Conservation (phyloP, 2,113 vertebrate species). For the Trogon melanurus region DNA sequence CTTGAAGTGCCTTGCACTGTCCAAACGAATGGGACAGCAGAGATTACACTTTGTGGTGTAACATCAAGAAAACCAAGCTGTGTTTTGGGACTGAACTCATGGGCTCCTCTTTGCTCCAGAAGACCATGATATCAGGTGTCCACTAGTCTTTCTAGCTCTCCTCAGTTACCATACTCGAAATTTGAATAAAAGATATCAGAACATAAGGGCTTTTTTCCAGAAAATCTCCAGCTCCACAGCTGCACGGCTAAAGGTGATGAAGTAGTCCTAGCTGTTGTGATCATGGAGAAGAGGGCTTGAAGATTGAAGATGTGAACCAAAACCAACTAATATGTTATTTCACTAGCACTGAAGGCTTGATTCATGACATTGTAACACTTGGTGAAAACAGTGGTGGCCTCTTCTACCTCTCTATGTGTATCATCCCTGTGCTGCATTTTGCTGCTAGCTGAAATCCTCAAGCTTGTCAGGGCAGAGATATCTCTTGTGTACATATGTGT, state of each 20-base stretch:
- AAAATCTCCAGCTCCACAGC: rapidly evolving
- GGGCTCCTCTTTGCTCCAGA: background rate
- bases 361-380: background rate
- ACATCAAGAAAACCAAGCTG: background rate
- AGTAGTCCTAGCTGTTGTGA: background rate
- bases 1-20: background rate
- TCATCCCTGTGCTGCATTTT: background rate
- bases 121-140: background rate
- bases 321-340: background rate
- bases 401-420: background rate
- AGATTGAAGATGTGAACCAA: background rate
- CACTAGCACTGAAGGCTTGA: background rate
- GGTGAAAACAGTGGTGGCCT: background rate
- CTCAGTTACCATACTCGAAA: background rate
- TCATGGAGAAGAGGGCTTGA: background rate
- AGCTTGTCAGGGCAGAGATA: background rate
- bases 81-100: background rate
- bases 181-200: background rate
- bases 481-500: background rate
- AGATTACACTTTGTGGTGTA: background rate
- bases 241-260: background rate
- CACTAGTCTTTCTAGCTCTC: background rate
- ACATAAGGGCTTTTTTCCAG: background rate
- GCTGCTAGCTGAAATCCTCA: background rate
- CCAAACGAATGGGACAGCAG: background rate